Conservation (phyloP, 2,113 vertebrate genomes). For the Prunella himalayana region DNA sequence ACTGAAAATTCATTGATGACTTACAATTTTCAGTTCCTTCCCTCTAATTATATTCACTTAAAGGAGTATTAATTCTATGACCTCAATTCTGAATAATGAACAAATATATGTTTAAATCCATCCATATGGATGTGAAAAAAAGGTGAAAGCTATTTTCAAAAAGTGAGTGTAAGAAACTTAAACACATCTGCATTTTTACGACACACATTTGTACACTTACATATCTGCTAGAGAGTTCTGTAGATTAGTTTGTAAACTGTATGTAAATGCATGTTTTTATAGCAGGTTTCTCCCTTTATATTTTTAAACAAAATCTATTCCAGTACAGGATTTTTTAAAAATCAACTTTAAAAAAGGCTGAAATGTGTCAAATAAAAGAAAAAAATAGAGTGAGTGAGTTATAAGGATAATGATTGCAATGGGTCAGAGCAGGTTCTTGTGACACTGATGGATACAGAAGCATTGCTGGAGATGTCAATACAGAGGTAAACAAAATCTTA, state of each 20-base stretch:
- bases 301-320: not conserved
- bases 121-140: not conserved
- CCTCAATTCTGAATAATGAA: not conserved
- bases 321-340: not conserved
- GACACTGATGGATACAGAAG: not conserved
- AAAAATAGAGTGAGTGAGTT: not conserved
- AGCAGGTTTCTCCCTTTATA: not conserved
- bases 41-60: not conserved
- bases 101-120: not conserved
- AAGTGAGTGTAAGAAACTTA: not conserved
- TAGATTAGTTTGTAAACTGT: not conserved
- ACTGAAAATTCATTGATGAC: not conserved
- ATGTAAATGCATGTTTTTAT: not conserved
- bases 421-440: not conserved
- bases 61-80: not conserved
- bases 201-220: not conserved
- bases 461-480: not conserved
- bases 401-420: not conserved
- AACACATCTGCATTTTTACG: not conserved
- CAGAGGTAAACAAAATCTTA: conserved; percentile 16
- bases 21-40: not conserved
- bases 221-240: not conserved
- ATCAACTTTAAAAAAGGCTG: not conserved
- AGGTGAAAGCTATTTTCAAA: not conserved
- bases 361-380: not conserved